A percentile compares a stretch with the other conserved stretches of the same genome.
Conservation (phyloP, 2,113 vertebrate genomes). For the Alouatta palliata region DNA sequence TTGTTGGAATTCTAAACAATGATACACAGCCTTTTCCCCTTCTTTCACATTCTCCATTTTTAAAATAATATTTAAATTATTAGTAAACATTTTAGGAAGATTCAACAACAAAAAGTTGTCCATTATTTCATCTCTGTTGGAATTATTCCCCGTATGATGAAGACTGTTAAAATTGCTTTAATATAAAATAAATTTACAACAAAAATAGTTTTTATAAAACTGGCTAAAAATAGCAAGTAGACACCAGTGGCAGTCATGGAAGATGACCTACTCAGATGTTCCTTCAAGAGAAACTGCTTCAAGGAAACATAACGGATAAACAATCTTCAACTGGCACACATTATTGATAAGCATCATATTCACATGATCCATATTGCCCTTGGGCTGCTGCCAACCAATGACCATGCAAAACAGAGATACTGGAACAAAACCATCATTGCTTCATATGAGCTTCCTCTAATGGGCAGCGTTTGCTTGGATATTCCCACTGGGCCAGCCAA, state of each 20-base stretch:
- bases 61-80: slow-evolving; percentile 8
- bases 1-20: background rate
- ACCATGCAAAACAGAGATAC: background rate
- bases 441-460: background rate
- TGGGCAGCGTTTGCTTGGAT: background rate
- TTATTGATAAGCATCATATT: background rate
- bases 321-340: background rate
- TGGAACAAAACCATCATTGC: background rate
- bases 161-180: slow-evolving; percentile 4
- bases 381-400: background rate
- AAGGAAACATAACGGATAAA: background rate
- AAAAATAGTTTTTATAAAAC: background rate
- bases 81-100: slow-evolving; percentile 1
- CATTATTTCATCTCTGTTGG: background rate
- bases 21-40: background rate
- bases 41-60: background rate
- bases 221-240: background rate
- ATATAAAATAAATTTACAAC: background rate
- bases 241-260: background rate
- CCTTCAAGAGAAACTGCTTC: background rate
- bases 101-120: background rate
- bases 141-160: background rate
- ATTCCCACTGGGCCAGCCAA: background rate
- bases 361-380: background rate
- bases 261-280: background rate